Percentiles rank a stretch among this genome's conserved stretches.
Conservation (phyloP, 64 coral and sea anemone genomes). For the Astreopora myriophthalma region DNA sequence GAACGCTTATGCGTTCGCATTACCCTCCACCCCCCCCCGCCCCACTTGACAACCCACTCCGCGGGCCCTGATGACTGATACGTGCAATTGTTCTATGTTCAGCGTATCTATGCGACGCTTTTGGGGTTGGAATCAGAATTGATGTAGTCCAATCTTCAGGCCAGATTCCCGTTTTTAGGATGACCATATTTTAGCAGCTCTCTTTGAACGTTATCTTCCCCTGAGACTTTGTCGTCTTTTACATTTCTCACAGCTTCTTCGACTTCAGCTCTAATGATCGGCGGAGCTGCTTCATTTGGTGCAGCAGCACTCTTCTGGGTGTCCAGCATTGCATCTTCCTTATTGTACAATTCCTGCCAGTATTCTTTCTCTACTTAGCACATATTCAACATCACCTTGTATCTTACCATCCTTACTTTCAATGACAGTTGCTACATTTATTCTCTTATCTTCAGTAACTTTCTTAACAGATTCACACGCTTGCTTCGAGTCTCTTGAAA, state of each 20-base stretch:
- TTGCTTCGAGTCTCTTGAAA: conserved; percentile 3
- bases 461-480: background rate
- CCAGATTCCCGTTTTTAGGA: background rate
- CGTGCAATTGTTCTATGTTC: conserved; percentile 5
- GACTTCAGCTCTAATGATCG: background rate
- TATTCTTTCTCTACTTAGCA: conserved; percentile 20
- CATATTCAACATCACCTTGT: background rate
- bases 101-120: background rate
- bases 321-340: background rate
- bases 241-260: background rate
- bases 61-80: no score
- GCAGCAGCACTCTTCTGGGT: background rate
- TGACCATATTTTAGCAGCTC: background rate
- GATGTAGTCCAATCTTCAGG: conserved; percentile 8
- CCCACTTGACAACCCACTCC: no score
- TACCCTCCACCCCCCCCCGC: no score
- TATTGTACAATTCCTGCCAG: conserved; percentile 8
- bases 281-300: background rate
- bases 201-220: background rate
- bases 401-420: conserved; percentile 10
- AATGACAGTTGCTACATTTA: conserved; percentile 9
- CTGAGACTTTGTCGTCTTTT: background rate
- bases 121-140: conserved; percentile 7
- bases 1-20: no score
- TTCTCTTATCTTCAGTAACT: background rate